Percentiles rank a stretch among this genome's conserved stretches.
Evolutionary conservation across 1,140 invertebrate species (phyloP).

Genomic region (Neocloeon triangulifer): DNA sequence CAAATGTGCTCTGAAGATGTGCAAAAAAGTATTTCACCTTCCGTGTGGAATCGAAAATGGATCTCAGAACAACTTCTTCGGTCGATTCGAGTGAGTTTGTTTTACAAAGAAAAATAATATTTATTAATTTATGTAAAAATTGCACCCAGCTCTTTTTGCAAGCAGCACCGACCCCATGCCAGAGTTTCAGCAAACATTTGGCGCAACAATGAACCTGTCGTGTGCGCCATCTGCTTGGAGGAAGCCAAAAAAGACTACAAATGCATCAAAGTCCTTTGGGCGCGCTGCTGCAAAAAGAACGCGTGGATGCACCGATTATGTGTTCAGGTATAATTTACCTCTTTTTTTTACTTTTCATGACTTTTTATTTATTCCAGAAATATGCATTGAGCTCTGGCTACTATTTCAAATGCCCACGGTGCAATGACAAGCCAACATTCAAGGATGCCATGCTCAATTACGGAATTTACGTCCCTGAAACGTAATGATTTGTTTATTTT

Average conservation of each 20-base stretch:
- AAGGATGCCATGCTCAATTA: conserved; percentile 9
- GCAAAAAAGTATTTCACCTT: conserved; percentile 33
- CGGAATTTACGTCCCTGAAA: conserved; percentile 5
- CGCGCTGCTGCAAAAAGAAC: conserved; percentile 24
- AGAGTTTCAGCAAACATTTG: no score
- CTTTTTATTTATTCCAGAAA: conserved; percentile 18
- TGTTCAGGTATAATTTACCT: no score
- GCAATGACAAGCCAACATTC: conserved; percentile 34
- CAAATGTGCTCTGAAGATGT: conserved; percentile 26
- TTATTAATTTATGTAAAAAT: no score
- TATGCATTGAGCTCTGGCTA: conserved; percentile 27
- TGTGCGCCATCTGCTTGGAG: no score
- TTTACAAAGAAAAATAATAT: conserved; percentile 14
- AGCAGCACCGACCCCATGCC: conserved; percentile 20
- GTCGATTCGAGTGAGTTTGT: conserved; percentile 31
- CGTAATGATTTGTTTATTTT: no score
- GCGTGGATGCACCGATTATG: conserved; percentile 25
- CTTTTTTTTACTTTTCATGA: conserved; percentile 6
- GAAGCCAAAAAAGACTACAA: no score
- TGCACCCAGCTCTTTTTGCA: conserved; percentile 20
- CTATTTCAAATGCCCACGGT: conserved; percentile 44
- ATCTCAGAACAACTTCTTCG: conserved; percentile 28
- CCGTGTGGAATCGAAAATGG: conserved; percentile 30
- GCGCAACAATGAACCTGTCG: no score
- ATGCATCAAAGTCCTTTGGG: conserved; percentile 13